Conservation (phyloP, 2,888 invertebrate species). For the Dinocampus coccinellae region DNA sequence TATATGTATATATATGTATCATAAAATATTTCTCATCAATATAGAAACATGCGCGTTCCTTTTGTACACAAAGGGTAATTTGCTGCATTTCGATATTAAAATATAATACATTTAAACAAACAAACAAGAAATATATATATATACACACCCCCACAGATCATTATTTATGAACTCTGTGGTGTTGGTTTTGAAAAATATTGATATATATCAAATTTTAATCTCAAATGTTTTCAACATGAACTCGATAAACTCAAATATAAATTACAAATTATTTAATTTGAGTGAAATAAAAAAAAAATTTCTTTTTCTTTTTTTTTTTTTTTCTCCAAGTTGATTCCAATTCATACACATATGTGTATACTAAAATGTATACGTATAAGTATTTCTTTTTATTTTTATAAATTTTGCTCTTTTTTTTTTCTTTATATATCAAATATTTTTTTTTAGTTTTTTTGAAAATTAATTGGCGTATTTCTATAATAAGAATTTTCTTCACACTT, state of each 20-base stretch:
- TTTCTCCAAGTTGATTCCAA: background rate
- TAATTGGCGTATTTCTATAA: slow-evolving; percentile 46
- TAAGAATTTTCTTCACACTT: slow-evolving; percentile 57
- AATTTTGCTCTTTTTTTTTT: background rate
- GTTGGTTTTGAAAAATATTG: background rate
- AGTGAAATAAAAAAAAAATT: background rate
- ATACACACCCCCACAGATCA: slow-evolving; percentile 18
- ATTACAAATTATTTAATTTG: background rate
- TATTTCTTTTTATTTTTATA: background rate
- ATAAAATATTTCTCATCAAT: background rate
- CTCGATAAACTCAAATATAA: background rate
- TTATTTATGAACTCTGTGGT: slow-evolving; percentile 25
- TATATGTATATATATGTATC: background rate
- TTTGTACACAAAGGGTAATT: slow-evolving; percentile 30
- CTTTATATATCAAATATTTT: no score
- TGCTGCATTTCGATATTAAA: slow-evolving; percentile 25
- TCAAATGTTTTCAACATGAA: background rate
- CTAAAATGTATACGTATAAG: background rate
- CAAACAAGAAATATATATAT: background rate
- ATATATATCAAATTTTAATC: background rate
- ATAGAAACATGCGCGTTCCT: slow-evolving; percentile 27
- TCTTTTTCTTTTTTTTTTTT: background rate
- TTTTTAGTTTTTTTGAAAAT: background rate
- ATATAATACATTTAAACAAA: background rate
- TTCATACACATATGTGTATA: background rate